Evolutionary conservation across 2,113 vertebrate genomes (phyloP).

Genomic region (Eleginops maclovinus): DNA sequence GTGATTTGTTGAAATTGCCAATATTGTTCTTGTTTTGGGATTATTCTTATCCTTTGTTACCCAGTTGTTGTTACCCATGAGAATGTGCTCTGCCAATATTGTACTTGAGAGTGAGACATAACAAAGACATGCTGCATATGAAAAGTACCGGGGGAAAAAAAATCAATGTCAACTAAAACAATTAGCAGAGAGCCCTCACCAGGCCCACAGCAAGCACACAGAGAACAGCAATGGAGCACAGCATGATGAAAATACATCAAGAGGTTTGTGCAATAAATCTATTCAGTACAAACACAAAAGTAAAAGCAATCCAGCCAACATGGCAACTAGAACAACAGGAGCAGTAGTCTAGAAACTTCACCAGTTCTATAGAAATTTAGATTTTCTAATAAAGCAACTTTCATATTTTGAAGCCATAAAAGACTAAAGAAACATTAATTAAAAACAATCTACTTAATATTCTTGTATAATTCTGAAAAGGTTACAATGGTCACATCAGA

Average conservation of each 20-base stretch:
- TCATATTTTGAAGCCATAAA: too few relatives aligned
- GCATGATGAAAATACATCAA: conserved; percentile 1
- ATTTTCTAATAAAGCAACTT: not conserved
- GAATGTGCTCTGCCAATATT: not conserved
- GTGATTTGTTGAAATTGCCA: not conserved
- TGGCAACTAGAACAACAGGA: not conserved
- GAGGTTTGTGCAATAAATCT: conserved; percentile 10
- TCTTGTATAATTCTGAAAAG: too few relatives aligned
- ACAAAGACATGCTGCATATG: not conserved
- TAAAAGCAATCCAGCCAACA: not conserved
- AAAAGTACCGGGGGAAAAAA: not conserved
- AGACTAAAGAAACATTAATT: not conserved
- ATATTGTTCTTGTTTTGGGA: not conserved
- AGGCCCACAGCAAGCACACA: not conserved
- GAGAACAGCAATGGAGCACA: not conserved
- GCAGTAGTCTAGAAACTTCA: not conserved
- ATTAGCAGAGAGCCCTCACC: conserved; percentile 17
- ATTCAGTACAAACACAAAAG: conserved; percentile 22
- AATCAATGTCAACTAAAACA: conserved; percentile 6
- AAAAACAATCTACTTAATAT: too few relatives aligned
- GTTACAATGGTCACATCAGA: too few relatives aligned
- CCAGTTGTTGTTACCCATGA: not conserved
- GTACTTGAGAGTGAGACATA: not conserved
- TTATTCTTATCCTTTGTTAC: not conserved
- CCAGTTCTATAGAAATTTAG: not conserved